Percentiles rank a stretch among this genome's conserved stretches.
Conservation (phyloP, 2,797 vertebrate genomes). For the Periophthalmus magnuspinnatus region DNA sequence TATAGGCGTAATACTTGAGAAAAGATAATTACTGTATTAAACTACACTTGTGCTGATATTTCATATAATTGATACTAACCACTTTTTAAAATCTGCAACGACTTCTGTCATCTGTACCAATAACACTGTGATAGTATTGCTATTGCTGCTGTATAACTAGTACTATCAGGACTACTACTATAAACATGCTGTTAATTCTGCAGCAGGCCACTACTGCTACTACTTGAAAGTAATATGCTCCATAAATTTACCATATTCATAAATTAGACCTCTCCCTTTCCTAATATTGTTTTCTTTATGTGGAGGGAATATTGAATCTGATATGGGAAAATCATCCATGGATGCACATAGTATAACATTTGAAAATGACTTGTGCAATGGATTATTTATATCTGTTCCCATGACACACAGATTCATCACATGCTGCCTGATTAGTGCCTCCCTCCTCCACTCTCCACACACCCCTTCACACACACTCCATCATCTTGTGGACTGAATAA, state of each 20-base stretch:
- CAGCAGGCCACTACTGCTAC: not conserved
- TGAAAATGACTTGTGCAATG: conserved; percentile 26
- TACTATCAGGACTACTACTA: no score
- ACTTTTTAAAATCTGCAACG: no score
- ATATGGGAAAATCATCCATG: conserved; percentile 8
- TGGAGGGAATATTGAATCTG: not conserved
- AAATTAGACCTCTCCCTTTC: not conserved
- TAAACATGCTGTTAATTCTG: not conserved
- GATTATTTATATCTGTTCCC: conserved; percentile 55
- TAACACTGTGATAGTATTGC: no score
- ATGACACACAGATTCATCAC: conserved; percentile 61
- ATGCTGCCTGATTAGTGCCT: conserved; percentile 50
- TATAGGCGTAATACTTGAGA: not conserved
- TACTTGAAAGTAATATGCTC: not conserved
- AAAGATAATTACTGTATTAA: no score
- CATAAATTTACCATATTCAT: not conserved
- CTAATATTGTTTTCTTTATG: not conserved
- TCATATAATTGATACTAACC: no score
- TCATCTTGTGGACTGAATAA: conserved; percentile 63
- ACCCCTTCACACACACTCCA: conserved; percentile 46
- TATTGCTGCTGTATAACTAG: no score
- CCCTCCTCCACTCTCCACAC: conserved; percentile 36
- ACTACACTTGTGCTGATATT: no score
- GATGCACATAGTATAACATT: conserved; percentile 18
- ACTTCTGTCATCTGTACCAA: no score